Evolutionary conservation across 2,888 invertebrate genomes (phyloP).

Genomic region (Scaptomyza polygonia): DNA sequence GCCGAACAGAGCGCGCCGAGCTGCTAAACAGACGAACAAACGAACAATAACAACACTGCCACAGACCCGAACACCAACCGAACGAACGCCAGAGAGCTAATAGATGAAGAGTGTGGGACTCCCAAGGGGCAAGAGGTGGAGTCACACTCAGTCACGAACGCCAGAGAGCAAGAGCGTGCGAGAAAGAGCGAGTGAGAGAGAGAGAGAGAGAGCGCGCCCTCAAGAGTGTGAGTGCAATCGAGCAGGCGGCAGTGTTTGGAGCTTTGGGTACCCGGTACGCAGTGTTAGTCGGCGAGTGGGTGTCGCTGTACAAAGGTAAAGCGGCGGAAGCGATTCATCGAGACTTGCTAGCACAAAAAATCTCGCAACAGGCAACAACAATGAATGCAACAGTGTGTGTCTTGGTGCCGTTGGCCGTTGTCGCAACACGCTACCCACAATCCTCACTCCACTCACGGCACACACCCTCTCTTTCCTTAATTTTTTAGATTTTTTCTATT

Average conservation of each 20-base stretch:
- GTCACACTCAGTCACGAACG: conserved; percentile 33
- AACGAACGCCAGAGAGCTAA: conserved; percentile 38
- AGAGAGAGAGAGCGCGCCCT: conserved; percentile 18
- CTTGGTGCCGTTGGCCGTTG: neutral
- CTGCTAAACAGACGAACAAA: conserved; percentile 12
- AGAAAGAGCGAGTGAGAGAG: conserved; percentile 21
- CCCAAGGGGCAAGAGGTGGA: conserved; percentile 62
- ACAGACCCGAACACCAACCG: conserved; percentile 16
- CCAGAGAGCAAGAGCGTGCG: conserved; percentile 12
- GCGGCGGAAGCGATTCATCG: conserved; percentile 65
- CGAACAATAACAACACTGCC: neutral
- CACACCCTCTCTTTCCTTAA: conserved; percentile 3
- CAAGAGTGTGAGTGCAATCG: conserved; percentile 20
- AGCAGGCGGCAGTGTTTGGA: conserved; percentile 12
- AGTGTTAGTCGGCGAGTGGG: conserved; percentile 51
- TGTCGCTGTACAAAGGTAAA: conserved; percentile 48
- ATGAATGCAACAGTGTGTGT: conserved; percentile 55
- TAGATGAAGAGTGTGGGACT: conserved; percentile 36
- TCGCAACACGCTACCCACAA: conserved; percentile 2
- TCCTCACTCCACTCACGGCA: conserved; percentile 13
- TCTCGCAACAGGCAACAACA: conserved; percentile 34
- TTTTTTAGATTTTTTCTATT: neutral
- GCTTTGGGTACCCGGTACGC: conserved; percentile 9
- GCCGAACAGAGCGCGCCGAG: conserved; percentile 59
- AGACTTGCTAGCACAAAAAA: conserved; percentile 30